Conservation (phyloP, 2,888 invertebrate species). For the Cephus nigrinus region DNA sequence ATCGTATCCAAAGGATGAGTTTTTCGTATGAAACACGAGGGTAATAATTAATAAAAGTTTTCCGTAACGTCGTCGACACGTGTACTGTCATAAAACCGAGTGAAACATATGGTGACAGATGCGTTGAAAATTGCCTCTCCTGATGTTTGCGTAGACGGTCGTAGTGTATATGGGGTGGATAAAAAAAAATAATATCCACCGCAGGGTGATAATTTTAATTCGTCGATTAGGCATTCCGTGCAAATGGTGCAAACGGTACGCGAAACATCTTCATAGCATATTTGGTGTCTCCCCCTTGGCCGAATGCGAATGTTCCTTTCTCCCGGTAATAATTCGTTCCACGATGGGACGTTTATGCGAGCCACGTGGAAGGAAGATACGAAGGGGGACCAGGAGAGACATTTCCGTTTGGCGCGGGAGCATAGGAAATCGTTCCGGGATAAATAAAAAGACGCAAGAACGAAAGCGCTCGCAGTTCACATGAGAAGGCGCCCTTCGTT, state of each 20-base stretch:
- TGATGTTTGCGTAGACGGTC: conserved; percentile 3
- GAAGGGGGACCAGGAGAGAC: conserved; percentile 21
- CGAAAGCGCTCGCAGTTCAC: conserved; percentile 24
- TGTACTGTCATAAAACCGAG: conserved; percentile 33
- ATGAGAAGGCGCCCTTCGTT: not conserved
- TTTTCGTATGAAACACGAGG: not conserved
- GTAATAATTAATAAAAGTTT: conserved; percentile 11
- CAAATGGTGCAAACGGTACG: not conserved
- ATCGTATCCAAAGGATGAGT: no score
- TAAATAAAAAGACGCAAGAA: conserved; percentile 40
- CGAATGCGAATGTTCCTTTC: not conserved
- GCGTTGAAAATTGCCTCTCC: conserved; percentile 52
- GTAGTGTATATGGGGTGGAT: conserved; percentile 3
- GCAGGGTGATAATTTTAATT: conserved; percentile 35
- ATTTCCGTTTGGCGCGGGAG: conserved; percentile 39
- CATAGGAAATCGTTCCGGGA: conserved; percentile 39
- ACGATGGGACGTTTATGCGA: not conserved
- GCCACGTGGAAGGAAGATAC: not conserved
- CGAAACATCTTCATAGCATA: not conserved
- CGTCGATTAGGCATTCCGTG: conserved; percentile 21
- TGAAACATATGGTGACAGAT: conserved; percentile 45
- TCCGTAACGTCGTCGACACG: conserved; percentile 37
- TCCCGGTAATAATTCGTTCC: not conserved
- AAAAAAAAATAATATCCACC: conserved; percentile 49
- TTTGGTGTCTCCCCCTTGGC: not conserved